phyloP scores from a whole-genome alignment of 1,140 invertebrate genomes.

The Plodia interpunctella region DNA sequence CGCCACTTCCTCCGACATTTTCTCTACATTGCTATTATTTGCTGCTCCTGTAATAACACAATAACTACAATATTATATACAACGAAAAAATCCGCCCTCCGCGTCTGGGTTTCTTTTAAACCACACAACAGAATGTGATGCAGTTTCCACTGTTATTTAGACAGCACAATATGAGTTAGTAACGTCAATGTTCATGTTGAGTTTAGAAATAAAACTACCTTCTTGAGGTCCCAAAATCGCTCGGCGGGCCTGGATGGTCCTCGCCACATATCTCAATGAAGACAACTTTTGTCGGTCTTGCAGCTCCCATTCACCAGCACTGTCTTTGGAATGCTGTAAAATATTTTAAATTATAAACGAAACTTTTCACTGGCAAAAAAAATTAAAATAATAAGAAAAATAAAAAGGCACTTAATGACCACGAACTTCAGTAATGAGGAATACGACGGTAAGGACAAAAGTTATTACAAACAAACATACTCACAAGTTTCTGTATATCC shows the following conservation, averaged over 20 bases:
- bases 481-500: conserved; percentile 87
- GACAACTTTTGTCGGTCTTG: conserved; percentile 93
- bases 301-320: conserved; percentile 88
- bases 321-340: conserved; percentile 86
- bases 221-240: conserved; percentile 66
- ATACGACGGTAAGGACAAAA: no score
- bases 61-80: not conserved
- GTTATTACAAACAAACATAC: conserved; percentile 19
- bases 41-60: conserved; percentile 36
- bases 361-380: no score
- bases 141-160: no score
- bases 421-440: no score
- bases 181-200: no score
- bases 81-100: not conserved
- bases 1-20: conserved; percentile 59
- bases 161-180: no score
- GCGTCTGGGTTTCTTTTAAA: no score
- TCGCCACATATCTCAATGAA: conserved; percentile 89
- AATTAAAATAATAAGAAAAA: no score
- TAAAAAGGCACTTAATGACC: no score
- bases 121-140: no score
- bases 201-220: conserved; percentile 31
- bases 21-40: conserved; percentile 38
- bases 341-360: no score
- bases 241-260: conserved; percentile 76